A percentile compares a stretch with the other conserved stretches of the same genome.
Evolutionary conservation across 2,113 vertebrate species (phyloP).

Genomic region (Myiopsitta monachus): DNA sequence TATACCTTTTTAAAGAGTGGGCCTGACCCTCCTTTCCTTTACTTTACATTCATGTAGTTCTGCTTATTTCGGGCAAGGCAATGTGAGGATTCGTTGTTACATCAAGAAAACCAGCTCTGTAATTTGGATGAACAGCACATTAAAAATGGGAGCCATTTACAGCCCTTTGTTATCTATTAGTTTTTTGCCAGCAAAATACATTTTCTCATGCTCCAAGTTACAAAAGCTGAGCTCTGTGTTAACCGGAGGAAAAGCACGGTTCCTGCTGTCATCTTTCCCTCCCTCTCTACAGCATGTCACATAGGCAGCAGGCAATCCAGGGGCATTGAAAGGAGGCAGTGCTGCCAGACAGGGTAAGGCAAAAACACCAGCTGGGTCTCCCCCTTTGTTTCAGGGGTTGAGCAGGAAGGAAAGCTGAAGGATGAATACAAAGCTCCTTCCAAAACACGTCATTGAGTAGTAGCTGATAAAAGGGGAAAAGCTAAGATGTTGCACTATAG

Average conservation of each 20-base stretch:
- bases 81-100: background rate
- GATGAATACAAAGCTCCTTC: background rate
- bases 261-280: background rate
- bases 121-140: background rate
- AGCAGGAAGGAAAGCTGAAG: background rate
- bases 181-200: background rate
- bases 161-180: background rate
- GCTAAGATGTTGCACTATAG: accelerated
- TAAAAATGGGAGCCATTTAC: background rate
- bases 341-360: accelerated
- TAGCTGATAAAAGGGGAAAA: background rate
- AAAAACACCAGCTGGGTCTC: background rate
- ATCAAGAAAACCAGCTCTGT: background rate
- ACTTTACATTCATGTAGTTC: background rate
- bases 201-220: background rate
- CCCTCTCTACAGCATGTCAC: background rate
- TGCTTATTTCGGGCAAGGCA: background rate
- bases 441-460: background rate
- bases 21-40: background rate
- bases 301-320: accelerated
- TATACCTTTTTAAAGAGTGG: background rate
- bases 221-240: background rate
- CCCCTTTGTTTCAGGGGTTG: background rate
- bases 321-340: background rate
- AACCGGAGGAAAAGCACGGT: background rate